These are phyloP conservation scores for Melanostoma scalare DNA, from an alignment of 2,888 invertebrate species.

Conservation along the genomic window DNA sequence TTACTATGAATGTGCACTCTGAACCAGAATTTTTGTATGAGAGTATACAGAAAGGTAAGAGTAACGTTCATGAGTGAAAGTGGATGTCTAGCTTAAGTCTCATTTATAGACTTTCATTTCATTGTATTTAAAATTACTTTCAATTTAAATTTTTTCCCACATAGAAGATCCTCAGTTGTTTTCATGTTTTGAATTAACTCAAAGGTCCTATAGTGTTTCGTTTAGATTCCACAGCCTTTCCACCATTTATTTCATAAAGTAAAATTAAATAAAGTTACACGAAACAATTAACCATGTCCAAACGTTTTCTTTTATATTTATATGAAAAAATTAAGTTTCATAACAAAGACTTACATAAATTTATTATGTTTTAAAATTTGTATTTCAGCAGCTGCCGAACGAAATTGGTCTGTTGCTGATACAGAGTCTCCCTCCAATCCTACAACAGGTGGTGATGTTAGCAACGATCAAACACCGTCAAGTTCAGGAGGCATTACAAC, in stretches of 20 bases:
- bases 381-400: conserved; percentile 64
- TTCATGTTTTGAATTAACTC: neutral
- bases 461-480: conserved; percentile 56
- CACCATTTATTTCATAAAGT: neutral
- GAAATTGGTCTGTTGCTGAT: conserved; percentile 71
- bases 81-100: too few relatives aligned
- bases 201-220: conserved; percentile 10
- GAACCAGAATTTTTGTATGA: too few relatives aligned
- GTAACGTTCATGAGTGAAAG: too few relatives aligned
- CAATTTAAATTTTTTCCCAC: too few relatives aligned
- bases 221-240: conserved; percentile 5
- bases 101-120: too few relatives aligned
- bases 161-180: too few relatives aligned
- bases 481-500: conserved; percentile 47
- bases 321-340: neutral
- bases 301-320: neutral
- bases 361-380: neutral
- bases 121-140: too few relatives aligned
- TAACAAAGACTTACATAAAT: conserved; percentile 1
- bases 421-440: conserved; percentile 69
- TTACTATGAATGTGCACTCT: too few relatives aligned
- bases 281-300: conserved; percentile 2
- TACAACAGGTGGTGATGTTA: conserved; percentile 38
- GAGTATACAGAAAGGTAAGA: too few relatives aligned
- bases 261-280: conserved; percentile 14